Base-by-base conservation (phyloP, 1,140 invertebrate species). In the Drosophila oshimai region DNA sequence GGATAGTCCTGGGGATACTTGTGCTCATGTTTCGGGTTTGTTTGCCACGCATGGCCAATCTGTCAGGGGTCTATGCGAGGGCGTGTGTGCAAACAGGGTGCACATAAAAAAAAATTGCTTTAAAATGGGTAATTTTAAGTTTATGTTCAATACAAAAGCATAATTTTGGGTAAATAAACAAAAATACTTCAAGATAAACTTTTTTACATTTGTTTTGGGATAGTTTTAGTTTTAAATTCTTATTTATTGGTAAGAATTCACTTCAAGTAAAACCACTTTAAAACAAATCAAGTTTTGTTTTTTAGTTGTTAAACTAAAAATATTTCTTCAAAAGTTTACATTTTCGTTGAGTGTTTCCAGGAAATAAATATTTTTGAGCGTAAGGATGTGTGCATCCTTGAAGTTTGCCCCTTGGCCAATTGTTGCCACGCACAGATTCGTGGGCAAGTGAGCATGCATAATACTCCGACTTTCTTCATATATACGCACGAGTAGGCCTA, bases 341-440 rank as follows among this genome's bases (percentile, higher is more conserved):
- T 5, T 53, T 22, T 3, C 9, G 2, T 26, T 4, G 4, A 26
- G 36, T 26, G 9, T 54, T 49, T 54, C 2, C 51, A 12, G 26
- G 17, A 31, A 20, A 49, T 28, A 13, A 18, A 7, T 12, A 29
- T 10, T 49, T 36, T 54, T 3, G 31, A 58, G 54, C 18, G 28
- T 36, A 54, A 12, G n/a, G 12, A 6, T n/a, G 9, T 17, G 10
- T 12, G n/a, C 47, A 34, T 20, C 6, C 7, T 46, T 60, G 39
- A 60, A 47, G 54, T 68, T 54, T 53, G 34, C 34, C 44, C 60
- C 54, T 7, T 55, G 28, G 41, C 45, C 72, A 13, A 42, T 69
- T 70, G 58, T 76, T 84, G 69, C 73, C 78, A 74, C 55, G 74
- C 70, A 83, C 58, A 70, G 58, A 81, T 81, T 83, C 73, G 29